Conservation (phyloP, 2,888 invertebrate species). For the Clitarchus hookeri region DNA sequence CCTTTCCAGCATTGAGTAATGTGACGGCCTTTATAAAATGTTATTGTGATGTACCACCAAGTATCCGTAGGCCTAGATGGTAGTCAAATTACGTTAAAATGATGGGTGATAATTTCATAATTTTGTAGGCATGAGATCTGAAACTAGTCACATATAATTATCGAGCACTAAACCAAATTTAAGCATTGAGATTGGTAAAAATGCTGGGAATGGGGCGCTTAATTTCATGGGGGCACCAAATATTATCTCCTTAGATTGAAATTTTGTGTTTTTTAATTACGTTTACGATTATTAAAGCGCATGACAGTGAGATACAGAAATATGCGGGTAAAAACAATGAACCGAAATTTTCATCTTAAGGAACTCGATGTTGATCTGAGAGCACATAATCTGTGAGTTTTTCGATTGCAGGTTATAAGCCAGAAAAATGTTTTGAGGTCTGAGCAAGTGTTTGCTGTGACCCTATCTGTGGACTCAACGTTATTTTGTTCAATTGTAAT, state of each 20-base stretch:
- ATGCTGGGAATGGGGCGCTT: not conserved
- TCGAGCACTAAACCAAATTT: not conserved
- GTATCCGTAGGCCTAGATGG: too few relatives aligned
- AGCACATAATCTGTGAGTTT: slow-evolving; percentile 2
- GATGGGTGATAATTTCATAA: not conserved
- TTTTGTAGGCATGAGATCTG: not conserved
- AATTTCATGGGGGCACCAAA: not conserved
- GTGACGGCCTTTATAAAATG: not conserved
- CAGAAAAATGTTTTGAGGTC: not conserved
- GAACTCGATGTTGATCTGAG: not conserved
- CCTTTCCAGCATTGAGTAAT: not conserved
- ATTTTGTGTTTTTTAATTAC: too few relatives aligned
- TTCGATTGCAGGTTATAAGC: not conserved
- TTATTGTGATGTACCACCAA: not conserved
- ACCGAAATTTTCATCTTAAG: not conserved
- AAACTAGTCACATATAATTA: not conserved
- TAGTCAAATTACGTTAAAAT: too few relatives aligned
- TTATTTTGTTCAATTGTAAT: slow-evolving; percentile 11
- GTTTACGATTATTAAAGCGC: too few relatives aligned
- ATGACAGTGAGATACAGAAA: not conserved
- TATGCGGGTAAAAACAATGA: not conserved
- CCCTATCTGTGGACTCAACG: not conserved
- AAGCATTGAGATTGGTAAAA: not conserved
- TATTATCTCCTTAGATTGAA: too few relatives aligned
- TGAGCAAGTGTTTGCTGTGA: slow-evolving; percentile 12